Evolutionary conservation across 2,888 invertebrate species (phyloP), one percentile per base, ranked within the genome.

Genomic region (Pollenia labialis): DNA sequence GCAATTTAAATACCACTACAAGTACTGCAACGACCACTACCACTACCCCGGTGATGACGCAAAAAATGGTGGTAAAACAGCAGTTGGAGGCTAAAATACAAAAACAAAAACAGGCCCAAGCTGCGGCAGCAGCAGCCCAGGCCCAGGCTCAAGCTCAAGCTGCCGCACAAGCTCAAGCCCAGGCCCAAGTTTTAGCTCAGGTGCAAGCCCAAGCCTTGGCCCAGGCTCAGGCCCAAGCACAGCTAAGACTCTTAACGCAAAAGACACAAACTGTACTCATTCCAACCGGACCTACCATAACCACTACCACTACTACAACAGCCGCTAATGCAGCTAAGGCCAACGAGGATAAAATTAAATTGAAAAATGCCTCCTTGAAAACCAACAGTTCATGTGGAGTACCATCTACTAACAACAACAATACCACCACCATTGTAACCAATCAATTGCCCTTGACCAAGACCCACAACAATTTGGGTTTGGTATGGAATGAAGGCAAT

Each of bases 61-160:
- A 95, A 89, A 95, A 94, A 84, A 91, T 95, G 89, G 94, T 94
- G 18, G 94, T 95, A 0, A 95, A 95, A 88, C 95, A 95, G 89
- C 95, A 95, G 90, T 93, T 97, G 89, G 96, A 97, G 91, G 96
- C 96, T 83, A 96, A 95, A 90, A 94, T 95, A 90, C 96, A 96
- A 89, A 95, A 93, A 87, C 93, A 93, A 69, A 92, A 93, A 82
- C 93, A 92, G 52, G 92, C 93, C 1, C 93, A 92, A 12, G 92
- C 93, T 0, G 93, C 93, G 8, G 92, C 92, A 1, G 89, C 89
- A 3, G 88, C 88, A 2, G 88, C 87, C 6, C 82, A 82, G 14
- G 90, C 90, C 0, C 94, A 89, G 16, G 88, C 88, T 8, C 95
- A 95, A 86, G 94, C 94, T 2, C 92, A 92, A 54, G 92, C 92